phyloP scores from a whole-genome alignment of 2,888 invertebrate species.

The Adelognathus sp. region DNA sequence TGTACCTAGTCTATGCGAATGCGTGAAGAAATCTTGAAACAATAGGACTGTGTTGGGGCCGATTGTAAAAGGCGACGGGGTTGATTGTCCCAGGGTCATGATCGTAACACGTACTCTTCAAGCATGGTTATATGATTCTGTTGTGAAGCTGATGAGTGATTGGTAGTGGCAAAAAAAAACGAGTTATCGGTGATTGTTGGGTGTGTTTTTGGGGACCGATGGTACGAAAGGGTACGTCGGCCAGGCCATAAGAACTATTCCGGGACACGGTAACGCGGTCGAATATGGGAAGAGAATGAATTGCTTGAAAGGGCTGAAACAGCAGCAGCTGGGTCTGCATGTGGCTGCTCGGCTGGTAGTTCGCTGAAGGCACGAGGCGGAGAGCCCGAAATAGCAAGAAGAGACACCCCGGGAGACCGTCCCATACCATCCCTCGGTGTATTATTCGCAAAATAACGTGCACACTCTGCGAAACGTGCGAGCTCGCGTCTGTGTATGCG shows the following conservation, averaged over 20 bases:
- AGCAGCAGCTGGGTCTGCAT: slow-evolving; percentile 28
- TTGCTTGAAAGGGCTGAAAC: slow-evolving; percentile 48
- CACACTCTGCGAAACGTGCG: slow-evolving; percentile 18
- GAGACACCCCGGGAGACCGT: slow-evolving; percentile 33
- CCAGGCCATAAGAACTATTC: not conserved
- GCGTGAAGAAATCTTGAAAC: no score
- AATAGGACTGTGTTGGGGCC: no score
- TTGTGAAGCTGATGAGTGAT: no score
- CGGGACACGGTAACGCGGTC: slow-evolving; percentile 12
- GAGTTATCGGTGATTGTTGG: slow-evolving; percentile 19
- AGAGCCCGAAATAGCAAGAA: slow-evolving; percentile 37
- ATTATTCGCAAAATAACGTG: slow-evolving; percentile 46
- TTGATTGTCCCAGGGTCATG: no score
- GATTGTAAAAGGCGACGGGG: no score
- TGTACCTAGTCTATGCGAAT: no score
- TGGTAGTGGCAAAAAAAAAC: no score
- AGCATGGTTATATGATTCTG: no score
- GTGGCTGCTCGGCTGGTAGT: not conserved
- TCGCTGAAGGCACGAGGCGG: slow-evolving; percentile 36
- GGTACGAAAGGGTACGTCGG: slow-evolving; percentile 34
- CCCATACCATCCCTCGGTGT: slow-evolving; percentile 2
- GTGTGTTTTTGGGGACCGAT: slow-evolving; percentile 36
- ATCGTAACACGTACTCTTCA: no score
- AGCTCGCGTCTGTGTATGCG: slow-evolving; percentile 1
- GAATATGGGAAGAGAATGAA: slow-evolving; percentile 31